These are phyloP conservation scores for Globodera rostochiensis DNA, from an alignment of 1,140 invertebrate species.

Conservation along the genomic window DNA sequence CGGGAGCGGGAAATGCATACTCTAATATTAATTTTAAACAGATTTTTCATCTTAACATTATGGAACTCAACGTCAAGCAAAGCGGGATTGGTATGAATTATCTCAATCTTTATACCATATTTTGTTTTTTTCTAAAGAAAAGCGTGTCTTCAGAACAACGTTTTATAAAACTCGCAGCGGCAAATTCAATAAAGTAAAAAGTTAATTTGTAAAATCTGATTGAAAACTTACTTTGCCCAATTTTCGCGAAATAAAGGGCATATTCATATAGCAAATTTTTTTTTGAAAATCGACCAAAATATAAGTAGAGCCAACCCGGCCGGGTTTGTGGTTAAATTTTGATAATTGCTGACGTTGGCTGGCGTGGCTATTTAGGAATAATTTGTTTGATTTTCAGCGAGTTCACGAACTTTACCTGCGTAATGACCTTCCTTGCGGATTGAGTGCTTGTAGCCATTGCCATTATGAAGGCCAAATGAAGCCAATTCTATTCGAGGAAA, in stretches of 20 bases:
- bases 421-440: conserved; percentile 44
- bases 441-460: conserved; percentile 29
- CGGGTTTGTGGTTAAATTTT: background rate
- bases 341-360: background rate
- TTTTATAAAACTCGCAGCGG: conserved; percentile 37
- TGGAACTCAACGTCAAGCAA: conserved; percentile 29
- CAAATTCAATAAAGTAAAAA: conserved; percentile 39
- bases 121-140: conserved; percentile 19
- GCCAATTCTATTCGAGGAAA: conserved; percentile 29
- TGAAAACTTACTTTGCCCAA: too few relatives aligned
- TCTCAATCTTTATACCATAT: background rate
- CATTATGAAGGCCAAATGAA: conserved; percentile 7
- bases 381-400: conserved; percentile 29
- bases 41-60: background rate
- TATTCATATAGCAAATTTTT: too few relatives aligned
- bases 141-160: conserved; percentile 21
- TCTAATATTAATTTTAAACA: background rate
- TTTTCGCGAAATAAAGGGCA: too few relatives aligned
- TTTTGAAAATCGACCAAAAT: too few relatives aligned
- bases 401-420: conserved; percentile 46
- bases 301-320: too few relatives aligned
- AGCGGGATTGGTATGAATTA: conserved; percentile 18
- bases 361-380: background rate
- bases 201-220: background rate
- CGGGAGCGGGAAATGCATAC: background rate